Conservation (phyloP, 2,888 invertebrate genomes). For the Torymus auratus region DNA sequence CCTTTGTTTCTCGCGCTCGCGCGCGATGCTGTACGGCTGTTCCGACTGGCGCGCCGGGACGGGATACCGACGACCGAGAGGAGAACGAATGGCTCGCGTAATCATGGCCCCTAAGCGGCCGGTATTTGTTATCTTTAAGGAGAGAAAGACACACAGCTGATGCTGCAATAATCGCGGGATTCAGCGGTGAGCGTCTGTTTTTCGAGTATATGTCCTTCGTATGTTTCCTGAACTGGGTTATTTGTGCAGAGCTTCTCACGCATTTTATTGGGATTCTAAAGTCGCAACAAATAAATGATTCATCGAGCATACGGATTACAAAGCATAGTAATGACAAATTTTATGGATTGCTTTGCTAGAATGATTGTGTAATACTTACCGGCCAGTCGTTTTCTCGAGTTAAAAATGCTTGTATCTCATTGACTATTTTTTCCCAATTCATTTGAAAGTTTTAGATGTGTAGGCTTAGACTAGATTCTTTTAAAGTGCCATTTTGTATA, state of each 20-base stretch:
- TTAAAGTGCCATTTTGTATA: too few species aligned
- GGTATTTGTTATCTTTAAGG: constrained; percentile 72
- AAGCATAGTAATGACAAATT: too few species aligned
- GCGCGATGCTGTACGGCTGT: background rate
- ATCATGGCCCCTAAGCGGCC: constrained; percentile 67
- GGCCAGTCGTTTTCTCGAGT: constrained; percentile 51
- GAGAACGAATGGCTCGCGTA: constrained; percentile 57
- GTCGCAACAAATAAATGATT: too few species aligned
- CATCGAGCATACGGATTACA: too few species aligned
- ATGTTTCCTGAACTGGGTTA: too few species aligned
- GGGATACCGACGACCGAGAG: background rate
- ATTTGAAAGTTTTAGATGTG: too few species aligned
- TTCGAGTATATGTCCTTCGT: too few species aligned
- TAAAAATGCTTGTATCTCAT: constrained; percentile 33
- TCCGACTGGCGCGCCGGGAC: background rate
- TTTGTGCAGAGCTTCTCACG: too few species aligned
- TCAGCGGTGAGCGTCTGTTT: too few species aligned
- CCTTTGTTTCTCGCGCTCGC: background rate
- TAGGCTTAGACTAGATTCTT: too few species aligned
- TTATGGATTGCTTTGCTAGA: constrained; percentile 64
- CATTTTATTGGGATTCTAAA: too few species aligned
- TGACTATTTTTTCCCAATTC: too few species aligned
- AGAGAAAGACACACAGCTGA: constrained; percentile 37
- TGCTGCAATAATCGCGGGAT: background rate
- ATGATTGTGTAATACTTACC: constrained; percentile 68